These are phyloP conservation scores for Cerastis leucographa DNA, from an alignment of 2,888 invertebrate species.

Conservation along the genomic window DNA sequence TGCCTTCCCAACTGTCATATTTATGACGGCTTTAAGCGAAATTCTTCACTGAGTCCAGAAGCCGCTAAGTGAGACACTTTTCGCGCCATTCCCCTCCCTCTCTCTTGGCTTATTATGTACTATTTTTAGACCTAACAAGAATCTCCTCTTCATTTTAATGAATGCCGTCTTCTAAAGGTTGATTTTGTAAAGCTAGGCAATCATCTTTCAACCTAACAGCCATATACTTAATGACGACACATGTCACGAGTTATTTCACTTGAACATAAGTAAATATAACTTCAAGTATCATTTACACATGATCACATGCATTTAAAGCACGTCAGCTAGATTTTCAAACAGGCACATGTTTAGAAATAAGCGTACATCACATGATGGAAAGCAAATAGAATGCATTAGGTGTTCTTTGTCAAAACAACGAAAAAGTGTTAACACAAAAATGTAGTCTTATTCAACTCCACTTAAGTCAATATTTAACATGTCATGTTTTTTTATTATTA, in stretches of 20 bases:
- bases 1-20: conserved; percentile 59
- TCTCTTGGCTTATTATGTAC: conserved; percentile 51
- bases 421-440: conserved; percentile 3
- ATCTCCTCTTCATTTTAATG: conserved; percentile 21
- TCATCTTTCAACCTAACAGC: conserved; percentile 5
- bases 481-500: too few species aligned
- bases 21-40: conserved; percentile 64
- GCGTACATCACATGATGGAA: conserved; percentile 43
- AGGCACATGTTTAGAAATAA: conserved; percentile 30
- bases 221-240: conserved; percentile 20
- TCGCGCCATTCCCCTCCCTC: conserved; percentile 59
- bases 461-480: neutral
- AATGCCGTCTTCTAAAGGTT: conserved; percentile 15
- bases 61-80: conserved; percentile 66
- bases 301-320: conserved; percentile 48
- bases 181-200: conserved; percentile 29
- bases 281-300: conserved; percentile 36
- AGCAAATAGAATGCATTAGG: conserved; percentile 20
- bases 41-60: conserved; percentile 62
- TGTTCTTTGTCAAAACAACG: conserved; percentile 10
- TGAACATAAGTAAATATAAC: conserved; percentile 41
- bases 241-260: conserved; percentile 39
- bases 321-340: conserved; percentile 27
- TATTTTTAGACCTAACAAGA: conserved; percentile 46
- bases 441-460: neutral